Evolutionary conservation across 2,113 vertebrate genomes (phyloP), one percentile per base, ranked within the genome.

Genomic region (Pseudorectes ferrugineus): DNA sequence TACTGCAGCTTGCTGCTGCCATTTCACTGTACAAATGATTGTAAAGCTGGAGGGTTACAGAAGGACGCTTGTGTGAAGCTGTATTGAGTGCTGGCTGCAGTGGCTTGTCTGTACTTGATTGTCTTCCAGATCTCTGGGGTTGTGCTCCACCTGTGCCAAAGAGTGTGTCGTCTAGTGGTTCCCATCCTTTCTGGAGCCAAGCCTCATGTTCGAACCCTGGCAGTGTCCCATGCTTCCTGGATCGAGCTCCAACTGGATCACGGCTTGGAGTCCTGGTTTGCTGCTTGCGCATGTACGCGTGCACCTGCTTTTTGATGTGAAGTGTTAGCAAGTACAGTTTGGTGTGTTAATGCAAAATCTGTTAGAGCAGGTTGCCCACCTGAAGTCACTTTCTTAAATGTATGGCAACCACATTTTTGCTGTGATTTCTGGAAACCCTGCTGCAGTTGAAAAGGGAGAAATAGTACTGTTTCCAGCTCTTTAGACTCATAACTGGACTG

Each of bases 101-200:
- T 87, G 91, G 73, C 81, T 97, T 96, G 33, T 67, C 87, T 95
- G 93, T 91, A 35, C 63, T 96, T 96, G 94, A 84, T 92, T 71
- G 85, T 89, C 93, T 95, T 96, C 93, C 95, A 96, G 85, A 85
- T 93, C 87, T 79, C 91, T 91, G 87, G 88, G 94, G 84, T 83
- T 96, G 90, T 94, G 90, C 75, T 97, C 85, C 88, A 97, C 95
- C 96, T 95, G 91, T 95, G 96, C 95, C 96, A 97, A 90, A 90
- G 78, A 80, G 85, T 96, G 96, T 97, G 96, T 97, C 9, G 96
- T 97, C 96, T 97, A 96, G 96, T 96, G 95, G 94, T 95, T 97
- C 96, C 95, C 94, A 96, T 95, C 71, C 85, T 92, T 79, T 45
- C 90, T 49, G 79, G 82, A 96, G 96, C 96, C 95, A 95, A 96